Evolutionary conservation across 2,888 invertebrate species (phyloP).

Genomic region (Eupeodes latifasciatus): DNA sequence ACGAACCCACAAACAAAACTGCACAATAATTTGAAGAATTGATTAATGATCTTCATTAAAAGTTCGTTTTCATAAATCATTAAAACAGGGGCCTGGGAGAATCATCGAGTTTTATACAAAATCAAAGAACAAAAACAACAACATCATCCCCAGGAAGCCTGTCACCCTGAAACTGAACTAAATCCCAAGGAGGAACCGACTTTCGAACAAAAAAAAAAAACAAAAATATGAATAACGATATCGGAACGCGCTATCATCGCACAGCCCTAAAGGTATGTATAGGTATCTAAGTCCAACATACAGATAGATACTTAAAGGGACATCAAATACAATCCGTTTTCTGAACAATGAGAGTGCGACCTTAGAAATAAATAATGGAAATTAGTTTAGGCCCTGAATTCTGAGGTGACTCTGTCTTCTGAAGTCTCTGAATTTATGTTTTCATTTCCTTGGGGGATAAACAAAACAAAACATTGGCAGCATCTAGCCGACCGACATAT

Average conservation of each 20-base stretch:
- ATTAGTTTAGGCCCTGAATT: constrained; percentile 69
- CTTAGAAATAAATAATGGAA: constrained; percentile 71
- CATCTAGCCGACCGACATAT: constrained; percentile 41
- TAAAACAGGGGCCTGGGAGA: constrained; percentile 52
- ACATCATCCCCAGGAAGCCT: constrained; percentile 47
- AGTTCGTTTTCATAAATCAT: constrained; percentile 76
- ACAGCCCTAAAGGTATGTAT: constrained; percentile 37
- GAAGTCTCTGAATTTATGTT: constrained; percentile 2
- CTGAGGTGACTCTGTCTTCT: constrained; percentile 53
- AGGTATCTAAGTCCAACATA: too few relatives aligned
- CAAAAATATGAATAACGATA: constrained; percentile 62
- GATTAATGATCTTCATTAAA: constrained; percentile 76
- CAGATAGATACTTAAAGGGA: too few relatives aligned
- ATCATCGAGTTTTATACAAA: constrained; percentile 39
- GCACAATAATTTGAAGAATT: constrained; percentile 73
- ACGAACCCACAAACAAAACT: constrained; percentile 73
- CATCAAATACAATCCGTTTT: constrained; percentile 50
- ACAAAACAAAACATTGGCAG: constrained; percentile 26
- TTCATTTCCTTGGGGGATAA: constrained; percentile 47
- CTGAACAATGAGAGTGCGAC: constrained; percentile 51
- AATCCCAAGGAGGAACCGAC: constrained; percentile 53
- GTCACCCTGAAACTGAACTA: constrained; percentile 41
- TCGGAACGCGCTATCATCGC: constrained; percentile 69
- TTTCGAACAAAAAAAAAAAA: constrained; percentile 11
- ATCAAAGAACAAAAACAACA: neutral